Evolutionary conservation across 2,888 invertebrate genomes (phyloP).

Genomic region (Papilio demoleus): DNA sequence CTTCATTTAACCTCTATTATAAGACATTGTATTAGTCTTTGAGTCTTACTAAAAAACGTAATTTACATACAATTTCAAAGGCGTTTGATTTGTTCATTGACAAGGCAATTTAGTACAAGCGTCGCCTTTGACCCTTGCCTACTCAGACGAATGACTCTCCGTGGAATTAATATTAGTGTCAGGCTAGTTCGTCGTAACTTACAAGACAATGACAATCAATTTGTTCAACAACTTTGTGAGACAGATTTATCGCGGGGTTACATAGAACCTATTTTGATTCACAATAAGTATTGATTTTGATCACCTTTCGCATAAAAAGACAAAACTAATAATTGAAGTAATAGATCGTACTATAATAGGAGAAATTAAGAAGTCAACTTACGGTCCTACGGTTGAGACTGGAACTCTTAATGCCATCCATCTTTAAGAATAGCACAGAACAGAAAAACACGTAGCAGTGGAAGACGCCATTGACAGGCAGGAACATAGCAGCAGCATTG

Average conservation of each 20-base stretch:
- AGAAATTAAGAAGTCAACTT: too few relatives aligned
- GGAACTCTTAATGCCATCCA: too few relatives aligned
- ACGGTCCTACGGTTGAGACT: too few relatives aligned
- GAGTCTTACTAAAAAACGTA: neutral
- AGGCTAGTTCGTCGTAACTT: slow-evolving; percentile 18
- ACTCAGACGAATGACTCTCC: slow-evolving; percentile 15
- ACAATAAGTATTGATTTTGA: neutral
- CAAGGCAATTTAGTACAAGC: slow-evolving; percentile 12
- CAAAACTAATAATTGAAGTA: neutral
- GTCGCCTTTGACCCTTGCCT: slow-evolving; percentile 10
- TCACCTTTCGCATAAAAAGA: neutral
- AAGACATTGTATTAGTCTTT: too few relatives aligned
- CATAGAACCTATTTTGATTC: neutral
- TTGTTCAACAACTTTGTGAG: slow-evolving; percentile 15
- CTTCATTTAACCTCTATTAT: too few relatives aligned
- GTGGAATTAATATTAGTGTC: slow-evolving; percentile 20
- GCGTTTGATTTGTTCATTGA: neutral
- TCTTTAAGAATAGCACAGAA: too few relatives aligned
- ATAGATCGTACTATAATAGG: too few relatives aligned
- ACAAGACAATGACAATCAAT: slow-evolving; percentile 5
- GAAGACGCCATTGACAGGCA: too few relatives aligned
- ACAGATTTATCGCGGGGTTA: slow-evolving; percentile 16
- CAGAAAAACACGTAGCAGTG: too few relatives aligned
- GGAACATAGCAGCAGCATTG: too few relatives aligned
- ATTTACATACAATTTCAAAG: neutral